Conservation (phyloP, 2,888 invertebrate genomes). For the Dichetophora obliterata region DNA sequence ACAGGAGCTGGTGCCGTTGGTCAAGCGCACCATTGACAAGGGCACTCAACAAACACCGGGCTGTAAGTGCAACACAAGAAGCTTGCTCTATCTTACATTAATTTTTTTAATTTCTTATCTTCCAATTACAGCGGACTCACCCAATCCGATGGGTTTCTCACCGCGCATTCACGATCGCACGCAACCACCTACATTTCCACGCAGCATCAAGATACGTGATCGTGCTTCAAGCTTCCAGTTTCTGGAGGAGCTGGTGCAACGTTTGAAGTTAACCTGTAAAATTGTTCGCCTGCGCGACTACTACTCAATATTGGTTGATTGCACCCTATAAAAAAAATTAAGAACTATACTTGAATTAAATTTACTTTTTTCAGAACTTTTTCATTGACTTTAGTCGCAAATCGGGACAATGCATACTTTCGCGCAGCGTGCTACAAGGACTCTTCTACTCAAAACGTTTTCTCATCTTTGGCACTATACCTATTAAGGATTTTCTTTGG, state of each 20-base stretch:
- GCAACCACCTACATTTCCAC: conserved; percentile 97
- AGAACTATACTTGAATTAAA: background rate
- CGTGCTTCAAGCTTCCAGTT: conserved; percentile 78
- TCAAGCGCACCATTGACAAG: conserved; percentile 81
- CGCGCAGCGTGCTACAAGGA: conserved; percentile 89
- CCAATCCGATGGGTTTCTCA: conserved; percentile 93
- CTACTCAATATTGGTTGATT: conserved; percentile 83
- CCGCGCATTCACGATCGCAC: conserved; percentile 95
- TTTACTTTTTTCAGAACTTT: conserved; percentile 79
- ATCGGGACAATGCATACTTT: conserved; percentile 89
- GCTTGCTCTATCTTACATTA: background rate
- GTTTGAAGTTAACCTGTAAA: conserved; percentile 85
- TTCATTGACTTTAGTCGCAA: conserved; percentile 93
- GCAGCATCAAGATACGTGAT: conserved; percentile 92
- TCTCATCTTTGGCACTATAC: conserved; percentile 68
- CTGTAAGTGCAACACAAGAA: conserved; percentile 56
- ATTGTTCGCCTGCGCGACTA: conserved; percentile 83
- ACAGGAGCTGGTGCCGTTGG: conserved; percentile 84
- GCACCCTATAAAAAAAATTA: background rate
- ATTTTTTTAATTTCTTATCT: background rate
- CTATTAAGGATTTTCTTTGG: conserved; percentile 83
- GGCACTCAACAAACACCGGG: conserved; percentile 77
- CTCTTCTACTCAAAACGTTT: conserved; percentile 74
- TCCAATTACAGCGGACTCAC: conserved; percentile 72
- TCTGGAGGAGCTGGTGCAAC: conserved; percentile 83